Percentiles rank a stretch among this genome's conserved stretches.
Conservation (phyloP, 2,888 invertebrate genomes). For the Lottia scabra region DNA sequence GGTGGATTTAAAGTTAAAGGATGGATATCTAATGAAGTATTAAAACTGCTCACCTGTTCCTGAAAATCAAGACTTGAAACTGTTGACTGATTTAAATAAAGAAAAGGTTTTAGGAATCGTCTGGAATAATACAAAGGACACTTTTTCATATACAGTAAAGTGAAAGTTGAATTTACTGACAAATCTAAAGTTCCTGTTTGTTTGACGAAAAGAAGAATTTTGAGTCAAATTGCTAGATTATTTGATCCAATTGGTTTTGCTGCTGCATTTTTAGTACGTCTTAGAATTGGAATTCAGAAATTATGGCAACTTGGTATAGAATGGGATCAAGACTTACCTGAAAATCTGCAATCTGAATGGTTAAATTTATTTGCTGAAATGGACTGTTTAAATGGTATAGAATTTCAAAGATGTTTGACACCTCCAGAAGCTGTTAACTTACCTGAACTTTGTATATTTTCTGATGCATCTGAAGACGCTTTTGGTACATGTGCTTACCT, state of each 20-base stretch:
- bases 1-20: neutral
- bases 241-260: conserved; percentile 1
- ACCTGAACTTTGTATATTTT: conserved; percentile 4
- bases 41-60: neutral
- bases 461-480: neutral
- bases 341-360: neutral
- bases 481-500: neutral
- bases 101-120: neutral
- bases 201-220: neutral
- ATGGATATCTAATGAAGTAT: neutral
- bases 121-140: neutral
- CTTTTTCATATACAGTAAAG: neutral
- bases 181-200: neutral
- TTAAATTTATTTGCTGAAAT: neutral
- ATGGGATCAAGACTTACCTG: neutral
- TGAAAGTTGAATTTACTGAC: neutral
- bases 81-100: neutral
- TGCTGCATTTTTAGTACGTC: neutral
- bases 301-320: neutral
- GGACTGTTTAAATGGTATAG: neutral
- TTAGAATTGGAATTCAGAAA: neutral
- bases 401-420: neutral
- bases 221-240: neutral
- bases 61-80: neutral
- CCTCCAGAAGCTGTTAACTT: neutral